Conservation (phyloP, 2,888 invertebrate genomes). For the Bimastos eiseni region DNA sequence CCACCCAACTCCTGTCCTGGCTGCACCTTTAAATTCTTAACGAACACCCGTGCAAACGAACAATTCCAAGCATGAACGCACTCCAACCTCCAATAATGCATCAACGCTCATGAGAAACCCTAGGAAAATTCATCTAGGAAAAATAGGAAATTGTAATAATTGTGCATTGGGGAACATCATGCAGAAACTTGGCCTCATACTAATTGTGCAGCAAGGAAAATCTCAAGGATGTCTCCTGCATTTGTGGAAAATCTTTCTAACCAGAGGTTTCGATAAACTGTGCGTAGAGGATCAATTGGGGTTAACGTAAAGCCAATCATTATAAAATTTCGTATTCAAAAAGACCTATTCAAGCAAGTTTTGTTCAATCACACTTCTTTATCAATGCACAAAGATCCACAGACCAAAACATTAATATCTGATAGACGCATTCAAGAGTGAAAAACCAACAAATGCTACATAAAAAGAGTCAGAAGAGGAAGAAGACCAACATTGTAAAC, state of each 20-base stretch:
- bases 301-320: no score
- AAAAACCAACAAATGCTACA: neutral
- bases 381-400: no score
- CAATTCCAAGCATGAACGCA: neutral
- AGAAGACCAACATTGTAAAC: neutral
- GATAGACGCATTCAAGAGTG: neutral
- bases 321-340: no score
- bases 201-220: no score
- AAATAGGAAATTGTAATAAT: neutral
- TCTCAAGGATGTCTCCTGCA: no score
- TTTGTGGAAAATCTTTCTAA: no score
- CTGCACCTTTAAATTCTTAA: neutral
- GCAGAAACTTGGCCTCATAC: neutral
- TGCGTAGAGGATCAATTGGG: neutral
- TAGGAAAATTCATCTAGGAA: neutral
- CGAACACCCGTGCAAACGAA: neutral
- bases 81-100: neutral
- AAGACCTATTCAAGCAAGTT: neutral
- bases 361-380: neutral
- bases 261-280: neutral
- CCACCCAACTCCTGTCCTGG: neutral
- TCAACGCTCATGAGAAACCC: neutral
- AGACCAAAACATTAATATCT: neutral
- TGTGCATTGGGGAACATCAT: neutral
- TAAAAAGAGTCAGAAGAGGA: neutral